These are phyloP conservation scores for Peromyscus nudipes DNA, from an alignment of 2,797 vertebrate genomes.

Conservation along the genomic window DNA sequence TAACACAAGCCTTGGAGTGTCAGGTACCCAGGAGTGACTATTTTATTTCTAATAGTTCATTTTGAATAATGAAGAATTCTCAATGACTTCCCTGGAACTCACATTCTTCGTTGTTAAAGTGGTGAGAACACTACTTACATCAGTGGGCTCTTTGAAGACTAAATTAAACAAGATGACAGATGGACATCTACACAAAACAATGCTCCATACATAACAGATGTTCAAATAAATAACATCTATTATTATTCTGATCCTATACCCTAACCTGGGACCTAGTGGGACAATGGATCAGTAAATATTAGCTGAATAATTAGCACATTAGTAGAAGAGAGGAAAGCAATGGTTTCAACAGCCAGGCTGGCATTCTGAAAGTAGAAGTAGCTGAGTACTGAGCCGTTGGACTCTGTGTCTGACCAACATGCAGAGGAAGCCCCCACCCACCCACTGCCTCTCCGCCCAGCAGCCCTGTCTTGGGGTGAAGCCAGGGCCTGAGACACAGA, in stretches of 20 bases:
- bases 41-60: constrained; percentile 2
- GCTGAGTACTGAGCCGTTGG: neutral
- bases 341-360: neutral
- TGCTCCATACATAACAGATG: constrained; percentile 39
- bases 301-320: constrained; percentile 60
- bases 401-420: neutral
- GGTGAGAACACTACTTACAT: neutral
- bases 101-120: constrained; percentile 34
- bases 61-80: constrained; percentile 43
- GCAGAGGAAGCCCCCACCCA: neutral
- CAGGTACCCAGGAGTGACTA: neutral
- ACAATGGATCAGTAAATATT: constrained; percentile 41
- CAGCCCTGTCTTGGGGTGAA: neutral
- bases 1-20: neutral
- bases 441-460: neutral
- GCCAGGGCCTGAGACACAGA: neutral
- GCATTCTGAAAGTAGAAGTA: neutral
- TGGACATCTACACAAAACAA: constrained; percentile 10
- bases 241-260: constrained; percentile 55
- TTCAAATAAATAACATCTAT: constrained; percentile 12
- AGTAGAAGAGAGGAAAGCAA: constrained; percentile 25
- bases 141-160: constrained; percentile 29
- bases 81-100: constrained; percentile 9
- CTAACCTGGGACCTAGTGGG: constrained; percentile 53
- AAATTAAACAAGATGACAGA: constrained; percentile 65